Percentiles rank a stretch among this genome's conserved stretches.
These are phyloP conservation scores for Gnathonemus echidnorhynchus DNA, from an alignment of 2,113 vertebrate species.

Conservation along the genomic window DNA sequence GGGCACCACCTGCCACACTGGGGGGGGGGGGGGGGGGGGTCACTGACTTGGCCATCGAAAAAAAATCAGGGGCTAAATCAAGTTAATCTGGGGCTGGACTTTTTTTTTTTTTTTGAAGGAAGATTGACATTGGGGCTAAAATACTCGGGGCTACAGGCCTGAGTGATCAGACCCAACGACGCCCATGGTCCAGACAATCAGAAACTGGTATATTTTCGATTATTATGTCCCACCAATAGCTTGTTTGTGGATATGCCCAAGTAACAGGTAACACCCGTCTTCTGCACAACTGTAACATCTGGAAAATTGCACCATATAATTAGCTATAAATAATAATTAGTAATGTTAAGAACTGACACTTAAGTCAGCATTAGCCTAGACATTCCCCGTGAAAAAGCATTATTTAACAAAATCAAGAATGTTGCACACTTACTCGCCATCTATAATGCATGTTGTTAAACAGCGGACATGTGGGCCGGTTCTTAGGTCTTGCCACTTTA, in stretches of 20 bases:
- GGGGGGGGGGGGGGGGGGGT: background rate
- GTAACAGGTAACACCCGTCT: too few relatives aligned
- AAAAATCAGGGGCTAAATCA: too few relatives aligned
- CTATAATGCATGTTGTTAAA: background rate
- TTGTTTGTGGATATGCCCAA: too few relatives aligned
- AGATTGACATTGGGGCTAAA: too few relatives aligned
- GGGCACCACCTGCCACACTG: background rate
- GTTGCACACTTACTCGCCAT: background rate
- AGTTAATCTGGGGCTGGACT: background rate
- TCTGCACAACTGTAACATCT: too few relatives aligned
- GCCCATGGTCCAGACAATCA: background rate
- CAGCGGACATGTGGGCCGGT: background rate
- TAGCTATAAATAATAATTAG: too few relatives aligned
- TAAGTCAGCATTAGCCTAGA: background rate
- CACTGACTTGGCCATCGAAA: background rate
- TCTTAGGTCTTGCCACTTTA: background rate
- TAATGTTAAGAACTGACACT: background rate
- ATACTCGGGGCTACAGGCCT: too few relatives aligned
- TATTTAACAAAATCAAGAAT: background rate
- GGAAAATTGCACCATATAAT: too few relatives aligned
- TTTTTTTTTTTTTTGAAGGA: too few relatives aligned
- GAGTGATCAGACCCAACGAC: too few relatives aligned
- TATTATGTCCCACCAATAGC: too few relatives aligned
- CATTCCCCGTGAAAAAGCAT: background rate
- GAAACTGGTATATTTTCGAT: background rate